phyloP scores from a whole-genome alignment of 2,888 invertebrate species.

The Diabrotica balteata region DNA sequence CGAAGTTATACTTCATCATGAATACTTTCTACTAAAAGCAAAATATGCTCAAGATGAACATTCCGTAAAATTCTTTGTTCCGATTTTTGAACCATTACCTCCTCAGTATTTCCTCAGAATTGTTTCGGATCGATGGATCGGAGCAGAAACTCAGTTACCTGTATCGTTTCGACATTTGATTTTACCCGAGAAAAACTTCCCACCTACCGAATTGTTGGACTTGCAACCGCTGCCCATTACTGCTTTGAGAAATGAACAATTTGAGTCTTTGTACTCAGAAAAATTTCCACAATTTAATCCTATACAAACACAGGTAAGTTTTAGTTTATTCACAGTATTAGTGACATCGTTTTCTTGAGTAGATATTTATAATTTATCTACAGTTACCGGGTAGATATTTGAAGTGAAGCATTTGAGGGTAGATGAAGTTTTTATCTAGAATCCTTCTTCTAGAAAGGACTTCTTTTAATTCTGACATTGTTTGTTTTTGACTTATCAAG shows the following conservation, averaged over 20 bases:
- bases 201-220: constrained; percentile 96
- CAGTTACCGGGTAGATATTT: no score
- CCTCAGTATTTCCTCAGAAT: constrained; percentile 96
- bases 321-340: no score
- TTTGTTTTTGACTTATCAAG: no score
- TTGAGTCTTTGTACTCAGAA: constrained; percentile 84
- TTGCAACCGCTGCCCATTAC: constrained; percentile 95
- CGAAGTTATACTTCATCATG: constrained; percentile 92
- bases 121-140: constrained; percentile 91
- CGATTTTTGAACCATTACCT: constrained; percentile 97
- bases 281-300: constrained; percentile 96
- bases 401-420: no score
- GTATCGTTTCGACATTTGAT: constrained; percentile 93
- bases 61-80: constrained; percentile 96
- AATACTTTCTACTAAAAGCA: constrained; percentile 89
- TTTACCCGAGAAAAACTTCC: constrained; percentile 96
- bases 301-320: constrained; percentile 97
- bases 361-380: no score
- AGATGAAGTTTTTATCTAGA: no score
- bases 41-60: constrained; percentile 96
- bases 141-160: constrained; percentile 93
- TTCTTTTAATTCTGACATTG: no score
- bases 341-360: no score
- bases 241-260: constrained; percentile 86
- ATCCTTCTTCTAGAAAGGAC: no score